Base-by-base conservation (phyloP, 2,797 vertebrate species). In the Tangara arthus region DNA sequence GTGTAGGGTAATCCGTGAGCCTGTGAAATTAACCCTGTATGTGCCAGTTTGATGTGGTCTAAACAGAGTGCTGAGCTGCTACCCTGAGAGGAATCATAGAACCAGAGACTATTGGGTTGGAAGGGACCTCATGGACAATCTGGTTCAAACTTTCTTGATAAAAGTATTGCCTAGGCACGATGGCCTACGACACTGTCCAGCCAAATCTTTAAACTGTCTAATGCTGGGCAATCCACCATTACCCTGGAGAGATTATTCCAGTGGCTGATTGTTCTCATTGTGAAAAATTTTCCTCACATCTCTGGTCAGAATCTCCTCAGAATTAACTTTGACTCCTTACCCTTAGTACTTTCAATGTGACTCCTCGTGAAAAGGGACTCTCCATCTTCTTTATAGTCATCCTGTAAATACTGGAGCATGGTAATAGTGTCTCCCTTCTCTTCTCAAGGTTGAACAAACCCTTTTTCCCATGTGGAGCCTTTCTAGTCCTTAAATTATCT, bases 31-130 rank as follows among this genome's bases (percentile, higher is more conserved):
- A 12, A 30, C 18, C 44, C 19, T 18, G 21, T 32, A 5, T 23
- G 11, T 34, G 39, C 5, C 18, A 8, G 0, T 85, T 49, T 72
- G 53, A 55, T 53, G 7, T 7, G 21, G 11, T 15, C 22, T 55
- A n/a, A 85, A 46, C 12, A 39, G 23, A 64, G 23, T 0, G 1
- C 34, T 15, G 69, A 55, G 76, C 30, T 66, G 52, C 34, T 69
- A 50, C 26, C 16, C 27, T 22, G 30, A 6, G 17, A 15, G 10
- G 32, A 57, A 22, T 37, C 49, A n/a, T 0, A 56, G 26, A 56
- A 41, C n/a, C 19, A 19, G 0, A 28, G 42, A 50, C 57, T 3
- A n/a, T 12, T 0, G 1, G 19, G 34, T 30, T 88, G 37, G 49
- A 63, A 88, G 34, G 5, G n/a, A 63, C 34, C 8, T 32, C 44